Percentiles rank a stretch among this genome's conserved stretches.
Conservation (phyloP, 2,113 vertebrate species). For the Telmatochromis sp. region DNA sequence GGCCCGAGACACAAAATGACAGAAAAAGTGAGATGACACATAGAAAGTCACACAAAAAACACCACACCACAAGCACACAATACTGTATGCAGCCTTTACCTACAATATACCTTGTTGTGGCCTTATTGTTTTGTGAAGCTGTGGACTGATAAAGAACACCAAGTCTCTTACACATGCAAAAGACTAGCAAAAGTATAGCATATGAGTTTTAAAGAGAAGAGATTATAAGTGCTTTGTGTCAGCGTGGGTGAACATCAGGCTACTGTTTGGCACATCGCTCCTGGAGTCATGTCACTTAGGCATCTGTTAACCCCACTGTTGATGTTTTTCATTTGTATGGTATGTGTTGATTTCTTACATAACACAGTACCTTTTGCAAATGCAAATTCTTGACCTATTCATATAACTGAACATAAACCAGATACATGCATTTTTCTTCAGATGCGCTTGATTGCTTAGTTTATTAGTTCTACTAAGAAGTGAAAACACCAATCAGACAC, state of each 20-base stretch:
- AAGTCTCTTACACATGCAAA: not conserved
- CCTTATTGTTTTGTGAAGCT: not conserved
- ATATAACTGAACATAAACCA: not conserved
- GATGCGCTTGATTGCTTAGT: not conserved
- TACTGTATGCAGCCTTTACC: not conserved
- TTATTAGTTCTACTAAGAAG: not conserved
- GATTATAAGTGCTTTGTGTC: constrained; percentile 24
- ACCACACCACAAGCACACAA: not conserved
- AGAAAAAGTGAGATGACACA: not conserved
- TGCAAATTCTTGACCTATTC: not conserved
- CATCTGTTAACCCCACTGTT: not conserved
- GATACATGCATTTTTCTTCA: not conserved
- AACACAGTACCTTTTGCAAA: not conserved
- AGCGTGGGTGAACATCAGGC: not conserved
- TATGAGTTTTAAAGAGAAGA: not conserved
- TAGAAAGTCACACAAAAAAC: not conserved
- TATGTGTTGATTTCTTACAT: not conserved
- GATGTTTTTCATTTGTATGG: not conserved
- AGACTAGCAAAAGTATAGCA: not conserved
- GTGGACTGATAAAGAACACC: not conserved
- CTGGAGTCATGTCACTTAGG: not conserved
- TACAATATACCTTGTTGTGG: not conserved
- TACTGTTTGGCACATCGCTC: not conserved
- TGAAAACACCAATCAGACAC: not conserved
- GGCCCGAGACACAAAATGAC: not conserved